Conservation (phyloP, 2,113 vertebrate species). For the Cynocephalus volans region DNA sequence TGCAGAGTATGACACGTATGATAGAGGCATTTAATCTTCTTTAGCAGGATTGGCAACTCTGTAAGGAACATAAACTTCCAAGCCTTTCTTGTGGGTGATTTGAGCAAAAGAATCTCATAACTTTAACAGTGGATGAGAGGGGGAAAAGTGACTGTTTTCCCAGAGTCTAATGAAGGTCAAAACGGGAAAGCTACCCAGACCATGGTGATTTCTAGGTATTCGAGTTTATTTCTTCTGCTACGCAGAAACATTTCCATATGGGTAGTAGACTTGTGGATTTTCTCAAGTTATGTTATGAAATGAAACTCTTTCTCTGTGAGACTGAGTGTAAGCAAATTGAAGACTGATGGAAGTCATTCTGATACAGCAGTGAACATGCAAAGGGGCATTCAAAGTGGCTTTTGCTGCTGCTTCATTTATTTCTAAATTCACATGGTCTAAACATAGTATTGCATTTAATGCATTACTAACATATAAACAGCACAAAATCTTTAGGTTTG, state of each 20-base stretch:
- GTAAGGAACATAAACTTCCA: conserved; percentile 55
- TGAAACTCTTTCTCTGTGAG: neutral
- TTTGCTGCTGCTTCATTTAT: neutral
- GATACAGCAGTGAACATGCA: neutral
- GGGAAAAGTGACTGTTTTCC: neutral
- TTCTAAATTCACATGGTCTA: conserved; percentile 4
- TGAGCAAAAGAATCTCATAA: conserved; percentile 70
- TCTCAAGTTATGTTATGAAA: conserved; percentile 33
- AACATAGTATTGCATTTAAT: neutral
- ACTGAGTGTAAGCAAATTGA: neutral
- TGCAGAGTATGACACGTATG: neutral
- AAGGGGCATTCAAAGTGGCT: neutral
- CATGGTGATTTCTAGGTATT: neutral
- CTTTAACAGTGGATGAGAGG: conserved; percentile 50
- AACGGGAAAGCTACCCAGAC: neutral
- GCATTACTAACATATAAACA: conserved; percentile 25
- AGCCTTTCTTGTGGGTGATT: conserved; percentile 43
- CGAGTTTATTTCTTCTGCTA: neutral
- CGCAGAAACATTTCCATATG: neutral
- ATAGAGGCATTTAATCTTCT: conserved; percentile 67
- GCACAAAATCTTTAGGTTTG: neutral
- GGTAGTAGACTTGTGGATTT: neutral
- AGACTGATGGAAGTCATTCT: conserved; percentile 7
- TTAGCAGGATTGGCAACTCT: conserved; percentile 40
- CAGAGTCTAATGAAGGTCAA: neutral